Conservation (phyloP, 1,140 invertebrate genomes). For the Argopecten irradians region DNA sequence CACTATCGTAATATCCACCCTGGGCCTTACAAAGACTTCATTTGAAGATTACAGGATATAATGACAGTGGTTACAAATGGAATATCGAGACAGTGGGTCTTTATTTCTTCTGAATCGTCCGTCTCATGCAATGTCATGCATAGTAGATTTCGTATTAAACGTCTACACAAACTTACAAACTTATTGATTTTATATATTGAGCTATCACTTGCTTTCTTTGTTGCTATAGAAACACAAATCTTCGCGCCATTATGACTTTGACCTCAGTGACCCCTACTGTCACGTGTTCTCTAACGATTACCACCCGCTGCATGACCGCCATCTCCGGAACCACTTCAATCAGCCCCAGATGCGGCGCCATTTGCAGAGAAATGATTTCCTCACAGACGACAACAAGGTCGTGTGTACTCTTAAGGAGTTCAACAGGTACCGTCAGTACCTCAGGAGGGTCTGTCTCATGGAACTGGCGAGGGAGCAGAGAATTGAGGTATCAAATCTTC, state of each 20-base stretch:
- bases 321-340: constrained; percentile 57
- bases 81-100: no score
- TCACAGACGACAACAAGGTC: constrained; percentile 57
- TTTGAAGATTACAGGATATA: no score
- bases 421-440: constrained; percentile 59
- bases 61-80: no score
- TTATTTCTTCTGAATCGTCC: no score
- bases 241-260: constrained; percentile 49
- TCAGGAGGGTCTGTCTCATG: constrained; percentile 41
- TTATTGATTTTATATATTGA: no score
- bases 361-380: constrained; percentile 56
- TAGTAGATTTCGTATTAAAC: no score
- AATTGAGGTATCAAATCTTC: neutral
- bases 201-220: neutral
- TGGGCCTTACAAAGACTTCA: no score
- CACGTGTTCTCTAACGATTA: constrained; percentile 58
- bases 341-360: constrained; percentile 49
- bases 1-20: no score
- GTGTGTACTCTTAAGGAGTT: constrained; percentile 65
- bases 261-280: constrained; percentile 58
- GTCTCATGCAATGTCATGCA: no score
- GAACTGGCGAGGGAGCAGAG: constrained; percentile 34
- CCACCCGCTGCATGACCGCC: constrained; percentile 62
- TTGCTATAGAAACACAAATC: constrained; percentile 37
- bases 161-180: no score